Evolutionary conservation across 2,113 vertebrate genomes (phyloP).

Genomic region (Cryptomyrus ogoouensis): DNA sequence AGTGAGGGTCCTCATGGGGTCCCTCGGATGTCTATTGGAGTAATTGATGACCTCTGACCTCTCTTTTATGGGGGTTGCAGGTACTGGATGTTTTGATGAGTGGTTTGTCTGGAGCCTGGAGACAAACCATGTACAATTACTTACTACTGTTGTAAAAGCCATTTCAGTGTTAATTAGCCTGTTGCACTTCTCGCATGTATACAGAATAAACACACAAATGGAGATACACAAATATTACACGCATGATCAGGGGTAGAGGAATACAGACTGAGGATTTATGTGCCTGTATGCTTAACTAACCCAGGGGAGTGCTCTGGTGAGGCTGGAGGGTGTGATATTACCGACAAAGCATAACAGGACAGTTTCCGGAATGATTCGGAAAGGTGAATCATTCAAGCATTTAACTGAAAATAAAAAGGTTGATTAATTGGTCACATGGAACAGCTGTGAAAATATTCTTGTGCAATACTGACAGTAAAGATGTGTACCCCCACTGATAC

Average conservation of each 20-base stretch:
- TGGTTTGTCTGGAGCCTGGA: neutral
- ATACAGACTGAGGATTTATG: neutral
- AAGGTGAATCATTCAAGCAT: neutral
- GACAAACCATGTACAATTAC: neutral
- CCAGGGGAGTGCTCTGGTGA: neutral
- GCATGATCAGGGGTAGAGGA: neutral
- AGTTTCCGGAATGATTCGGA: neutral
- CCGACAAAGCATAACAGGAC: neutral
- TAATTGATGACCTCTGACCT: constrained; percentile 11
- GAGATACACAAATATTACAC: neutral
- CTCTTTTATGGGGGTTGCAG: neutral
- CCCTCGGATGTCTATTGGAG: neutral
- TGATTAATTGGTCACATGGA: neutral
- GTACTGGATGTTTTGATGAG: neutral
- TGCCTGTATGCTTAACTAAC: neutral
- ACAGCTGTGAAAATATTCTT: constrained; percentile 5
- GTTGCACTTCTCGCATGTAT: neutral
- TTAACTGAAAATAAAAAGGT: neutral
- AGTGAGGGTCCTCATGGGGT: neutral
- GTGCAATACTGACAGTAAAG: neutral
- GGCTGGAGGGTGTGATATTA: neutral
- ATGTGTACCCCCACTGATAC: neutral
- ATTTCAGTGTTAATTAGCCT: neutral
- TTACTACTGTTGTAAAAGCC: neutral
- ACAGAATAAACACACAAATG: neutral